These are phyloP conservation scores for Drosophila nikananu DNA, from an alignment of 1,140 invertebrate genomes.

Conservation along the genomic window DNA sequence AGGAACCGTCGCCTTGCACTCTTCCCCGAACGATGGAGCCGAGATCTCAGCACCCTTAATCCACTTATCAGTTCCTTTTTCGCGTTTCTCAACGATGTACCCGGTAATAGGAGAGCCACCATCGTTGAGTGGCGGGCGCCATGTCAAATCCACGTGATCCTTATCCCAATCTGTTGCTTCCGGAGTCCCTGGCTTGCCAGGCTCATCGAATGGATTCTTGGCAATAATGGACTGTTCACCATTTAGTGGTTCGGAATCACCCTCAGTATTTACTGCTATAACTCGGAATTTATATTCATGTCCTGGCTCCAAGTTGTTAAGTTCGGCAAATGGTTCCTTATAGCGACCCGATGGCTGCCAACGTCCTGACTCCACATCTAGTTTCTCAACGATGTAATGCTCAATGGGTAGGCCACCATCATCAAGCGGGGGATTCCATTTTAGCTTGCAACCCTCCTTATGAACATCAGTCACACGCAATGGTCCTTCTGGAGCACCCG, in stretches of 20 bases:
- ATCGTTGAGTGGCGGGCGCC: slow-evolving; percentile 95
- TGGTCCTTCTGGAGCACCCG: slow-evolving; percentile 95
- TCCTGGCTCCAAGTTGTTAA: slow-evolving; percentile 93
- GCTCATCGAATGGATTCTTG: slow-evolving; percentile 99
- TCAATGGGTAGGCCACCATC: slow-evolving; percentile 97
- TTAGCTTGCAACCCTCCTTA: slow-evolving; percentile 96
- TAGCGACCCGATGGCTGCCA: slow-evolving; percentile 93
- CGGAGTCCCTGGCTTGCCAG: slow-evolving; percentile 95
- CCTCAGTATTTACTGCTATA: slow-evolving; percentile 97
- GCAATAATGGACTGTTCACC: slow-evolving; percentile 96
- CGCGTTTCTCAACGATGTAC: slow-evolving; percentile 97
- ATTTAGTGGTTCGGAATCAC: slow-evolving; percentile 96
- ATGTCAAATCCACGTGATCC: slow-evolving; percentile 96
- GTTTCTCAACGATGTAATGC: slow-evolving; percentile 96
- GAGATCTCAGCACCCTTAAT: slow-evolving; percentile 92
- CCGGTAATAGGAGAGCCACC: slow-evolving; percentile 97
- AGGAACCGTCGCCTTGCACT: slow-evolving; percentile 93
- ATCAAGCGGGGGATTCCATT: slow-evolving; percentile 97
- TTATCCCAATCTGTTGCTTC: slow-evolving; percentile 97
- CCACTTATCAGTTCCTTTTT: slow-evolving; percentile 95
- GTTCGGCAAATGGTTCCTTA: slow-evolving; percentile 93
- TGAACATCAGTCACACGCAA: slow-evolving; percentile 95
- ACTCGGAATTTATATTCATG: slow-evolving; percentile 99
- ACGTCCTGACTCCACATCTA: slow-evolving; percentile 93
- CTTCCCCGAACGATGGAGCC: slow-evolving; percentile 86